Evolutionary conservation across 2,888 invertebrate genomes (phyloP), one percentile per base, ranked within the genome.

Genomic region (Argynnis bischoffii): DNA sequence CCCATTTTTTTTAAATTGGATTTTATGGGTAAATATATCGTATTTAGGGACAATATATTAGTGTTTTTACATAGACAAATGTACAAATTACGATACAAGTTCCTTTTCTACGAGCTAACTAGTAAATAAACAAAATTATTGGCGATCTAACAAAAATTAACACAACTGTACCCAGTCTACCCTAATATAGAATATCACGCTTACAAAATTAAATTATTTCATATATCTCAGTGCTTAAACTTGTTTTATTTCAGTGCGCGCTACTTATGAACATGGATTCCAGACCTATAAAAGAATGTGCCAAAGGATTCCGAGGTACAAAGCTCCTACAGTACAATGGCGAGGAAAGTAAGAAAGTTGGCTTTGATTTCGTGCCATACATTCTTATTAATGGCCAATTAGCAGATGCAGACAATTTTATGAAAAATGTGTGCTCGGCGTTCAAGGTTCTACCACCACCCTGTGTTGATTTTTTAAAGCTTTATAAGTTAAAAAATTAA

Each of bases 351-450:
- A 75, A 74, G 6, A 73, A 68, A n/a, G 35, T 76, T 6, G 67
- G 69, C 1, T 81, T 78, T 13, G 67, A 69, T 1, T 84, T 79
- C 68, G 84, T 87, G 5, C 86, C 86, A 0, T 82, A 80, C 16
- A 54, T 71, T 66, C 63, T 86, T 31, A 74, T 85, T 35, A 79
- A 78, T 8, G 77, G 78, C 2, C 66, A 70, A 0, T 75, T 80
- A 48, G 72, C 76, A n/a, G 64, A 74, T 48, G 79, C 18, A 21
- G 70, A 74, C 53, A 73, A 81, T 67, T 75, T 85, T 57, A 70
- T 80, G 50, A 54, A 66, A 13, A 76, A 76, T 6, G 69, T 82
- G 21, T 85, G 85, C 66, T 66, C 64, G 0, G 74, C 64, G 18
- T 65, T 77, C 59, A 67, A 80, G 3, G 66, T 67, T 1, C 77